Percentiles rank a stretch among this genome's conserved stretches.
These are phyloP conservation scores for Atopsyche davidsoni DNA, from an alignment of 1,140 invertebrate genomes.

Conservation along the genomic window DNA sequence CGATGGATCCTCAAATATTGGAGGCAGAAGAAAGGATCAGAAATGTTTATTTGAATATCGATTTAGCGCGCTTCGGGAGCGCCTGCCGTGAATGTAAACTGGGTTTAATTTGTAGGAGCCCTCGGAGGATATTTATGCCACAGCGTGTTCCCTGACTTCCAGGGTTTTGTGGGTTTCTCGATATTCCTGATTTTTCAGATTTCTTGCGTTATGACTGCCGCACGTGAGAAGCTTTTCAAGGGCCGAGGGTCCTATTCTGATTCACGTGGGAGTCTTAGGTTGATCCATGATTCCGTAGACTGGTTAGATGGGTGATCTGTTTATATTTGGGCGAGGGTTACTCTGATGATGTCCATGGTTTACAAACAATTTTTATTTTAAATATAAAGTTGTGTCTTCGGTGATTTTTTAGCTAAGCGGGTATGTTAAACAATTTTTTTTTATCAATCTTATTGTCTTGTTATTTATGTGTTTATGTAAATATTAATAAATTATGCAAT, in stretches of 20 bases:
- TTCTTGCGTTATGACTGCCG: slow-evolving; percentile 19
- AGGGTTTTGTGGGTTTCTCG: too few species aligned
- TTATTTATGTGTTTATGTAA: too few species aligned
- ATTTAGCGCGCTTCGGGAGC: slow-evolving; percentile 16
- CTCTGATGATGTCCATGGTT: background rate
- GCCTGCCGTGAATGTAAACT: slow-evolving; percentile 20
- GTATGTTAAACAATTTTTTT: too few species aligned
- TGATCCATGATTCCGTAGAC: slow-evolving; percentile 6
- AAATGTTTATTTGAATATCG: slow-evolving; percentile 28
- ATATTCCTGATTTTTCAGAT: too few species aligned
- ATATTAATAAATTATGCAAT: too few species aligned
- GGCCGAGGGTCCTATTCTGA: slow-evolving; percentile 7
- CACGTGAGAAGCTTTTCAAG: slow-evolving; percentile 20
- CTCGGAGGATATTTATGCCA: slow-evolving; percentile 6
- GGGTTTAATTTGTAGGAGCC: slow-evolving; percentile 20
- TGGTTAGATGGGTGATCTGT: slow-evolving; percentile 8
- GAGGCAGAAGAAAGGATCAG: background rate
- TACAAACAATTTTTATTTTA: slow-evolving; percentile 12
- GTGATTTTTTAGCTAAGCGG: too few species aligned
- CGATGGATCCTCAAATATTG: background rate
- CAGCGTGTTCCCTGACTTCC: too few species aligned
- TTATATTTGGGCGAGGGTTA: slow-evolving; percentile 2
- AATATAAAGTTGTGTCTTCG: too few species aligned
- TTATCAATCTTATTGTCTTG: too few species aligned
- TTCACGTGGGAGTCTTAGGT: slow-evolving; percentile 11